Percentiles rank a stretch among this genome's conserved stretches.
These are phyloP conservation scores for Phyllostomus discolor DNA, from an alignment of 2,113 vertebrate genomes.

Conservation along the genomic window DNA sequence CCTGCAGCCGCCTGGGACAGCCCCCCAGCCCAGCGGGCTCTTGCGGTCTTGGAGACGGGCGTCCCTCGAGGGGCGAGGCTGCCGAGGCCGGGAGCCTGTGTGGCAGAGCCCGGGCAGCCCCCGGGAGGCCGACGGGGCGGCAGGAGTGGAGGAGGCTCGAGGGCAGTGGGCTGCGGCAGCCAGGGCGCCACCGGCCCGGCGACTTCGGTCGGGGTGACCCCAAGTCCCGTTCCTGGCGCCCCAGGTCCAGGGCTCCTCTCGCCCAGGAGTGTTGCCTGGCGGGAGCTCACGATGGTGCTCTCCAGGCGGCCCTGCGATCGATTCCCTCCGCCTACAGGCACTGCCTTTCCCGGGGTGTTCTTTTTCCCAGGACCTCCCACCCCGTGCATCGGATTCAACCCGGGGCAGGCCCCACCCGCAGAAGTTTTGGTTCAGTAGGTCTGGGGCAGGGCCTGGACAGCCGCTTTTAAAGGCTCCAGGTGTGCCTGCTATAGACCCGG, in stretches of 20 bases:
- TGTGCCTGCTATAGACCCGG: neutral
- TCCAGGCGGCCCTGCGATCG: too few species aligned
- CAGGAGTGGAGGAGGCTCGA: accelerated
- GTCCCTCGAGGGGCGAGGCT: neutral
- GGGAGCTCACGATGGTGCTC: accelerated
- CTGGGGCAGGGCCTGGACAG: neutral
- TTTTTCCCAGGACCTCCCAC: neutral
- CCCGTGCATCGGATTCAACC: neutral
- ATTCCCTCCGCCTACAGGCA: neutral
- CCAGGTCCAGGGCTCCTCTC: neutral
- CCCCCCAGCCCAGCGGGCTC: neutral
- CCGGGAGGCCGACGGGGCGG: neutral
- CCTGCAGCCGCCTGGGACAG: neutral
- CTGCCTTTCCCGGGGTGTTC: neutral
- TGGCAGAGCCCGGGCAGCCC: neutral
- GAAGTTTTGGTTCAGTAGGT: neutral
- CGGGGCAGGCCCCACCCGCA: neutral
- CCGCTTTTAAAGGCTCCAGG: neutral
- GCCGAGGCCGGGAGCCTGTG: accelerated
- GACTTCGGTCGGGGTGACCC: neutral
- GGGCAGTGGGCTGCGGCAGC: too few species aligned
- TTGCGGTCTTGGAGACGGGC: neutral
- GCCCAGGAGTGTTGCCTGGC: neutral
- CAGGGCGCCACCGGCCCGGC: accelerated
- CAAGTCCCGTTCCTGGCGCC: neutral